Evolutionary conservation across 2,797 vertebrate genomes (phyloP), one percentile per base, ranked within the genome.

Genomic region (Sebastes jordani): DNA sequence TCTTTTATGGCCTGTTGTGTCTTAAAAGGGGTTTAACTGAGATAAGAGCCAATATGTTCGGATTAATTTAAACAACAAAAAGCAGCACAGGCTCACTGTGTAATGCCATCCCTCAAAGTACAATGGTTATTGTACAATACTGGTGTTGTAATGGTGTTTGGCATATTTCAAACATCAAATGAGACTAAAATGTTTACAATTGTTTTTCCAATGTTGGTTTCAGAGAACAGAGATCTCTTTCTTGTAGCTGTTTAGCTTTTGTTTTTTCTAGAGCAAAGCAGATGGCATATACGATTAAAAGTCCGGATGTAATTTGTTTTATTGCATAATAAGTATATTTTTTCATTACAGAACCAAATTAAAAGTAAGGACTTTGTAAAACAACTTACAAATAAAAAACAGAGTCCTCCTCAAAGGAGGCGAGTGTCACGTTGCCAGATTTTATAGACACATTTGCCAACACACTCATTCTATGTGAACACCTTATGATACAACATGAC

Each of bases 11-110:
- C 84, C 82, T 74, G 64, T 56, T 84, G 10, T 69, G 71, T 80
- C 85, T 85, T 84, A 76, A 90, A 86, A 85, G 69, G 84, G 80
- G 9, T 85, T 92, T 88, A 87, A 90, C 30, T 2, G n/a, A 76
- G 73, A 88, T 87, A 91, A 82, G 67, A 3, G n/a, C 59, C 75
- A 83, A 82, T 79, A 85, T 81, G 82, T 46, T 84, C n/a, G 3
- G 61, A 83, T 80, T 89, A 5, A 82, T 82, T 80, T 76, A 70
- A 81, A 76, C 49, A 71, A 82, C 68, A 79, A 30, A 76, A 74
- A 82, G 77, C 63, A 82, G 52, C 64, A 61, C 64, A 66, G 66
- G 36, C 81, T 81, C 38, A 11, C 6, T 32, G 58, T 52, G n/a
- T 4, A 46, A 54, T 55, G 73, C 23, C 8, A 29, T 61, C 36